Percentiles rank a stretch among this genome's conserved stretches.
These are phyloP conservation scores for Halisarca cf. caerulea DNA, from an alignment of 37 sponge, comb jelly and placozoan species.

Conservation along the genomic window DNA sequence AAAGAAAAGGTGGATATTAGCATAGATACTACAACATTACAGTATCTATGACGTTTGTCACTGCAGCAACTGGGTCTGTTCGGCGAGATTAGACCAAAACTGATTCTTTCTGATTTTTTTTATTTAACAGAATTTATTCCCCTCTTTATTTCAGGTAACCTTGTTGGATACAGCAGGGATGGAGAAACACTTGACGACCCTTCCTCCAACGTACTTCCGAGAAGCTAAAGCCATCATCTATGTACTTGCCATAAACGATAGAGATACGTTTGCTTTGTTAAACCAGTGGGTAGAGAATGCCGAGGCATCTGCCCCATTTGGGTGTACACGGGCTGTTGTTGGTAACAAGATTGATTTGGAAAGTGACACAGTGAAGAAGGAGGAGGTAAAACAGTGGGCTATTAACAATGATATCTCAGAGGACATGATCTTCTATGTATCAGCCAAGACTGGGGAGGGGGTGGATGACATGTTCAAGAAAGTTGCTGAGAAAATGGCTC, in stretches of 20 bases:
- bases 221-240: slow-evolving; percentile 56
- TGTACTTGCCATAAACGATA: slow-evolving; percentile 49
- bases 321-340: slow-evolving; percentile 32
- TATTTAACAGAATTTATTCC: no score
- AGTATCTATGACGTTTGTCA: no score
- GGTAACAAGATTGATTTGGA: slow-evolving; percentile 61
- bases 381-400: slow-evolving; percentile 29
- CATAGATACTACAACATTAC: no score
- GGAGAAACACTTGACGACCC: slow-evolving; percentile 58
- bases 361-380: slow-evolving; percentile 8
- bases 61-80: no score
- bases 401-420: slow-evolving; percentile 27
- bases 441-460: slow-evolving; percentile 49
- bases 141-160: slow-evolving; percentile 42
- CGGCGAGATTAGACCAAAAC: no score
- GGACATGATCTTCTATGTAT: slow-evolving; percentile 49
- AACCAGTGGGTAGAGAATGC: slow-evolving; percentile 53
- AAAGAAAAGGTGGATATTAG: no score
- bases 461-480: slow-evolving; percentile 62
- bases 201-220: slow-evolving; percentile 78
- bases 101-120: no score
- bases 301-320: not conserved
- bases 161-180: slow-evolving; percentile 78
- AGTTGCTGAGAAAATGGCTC: slow-evolving; percentile 44
- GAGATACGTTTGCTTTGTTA: slow-evolving; percentile 37